Conservation (phyloP, 2,113 vertebrate genomes). For the Petaurus breviceps region DNA sequence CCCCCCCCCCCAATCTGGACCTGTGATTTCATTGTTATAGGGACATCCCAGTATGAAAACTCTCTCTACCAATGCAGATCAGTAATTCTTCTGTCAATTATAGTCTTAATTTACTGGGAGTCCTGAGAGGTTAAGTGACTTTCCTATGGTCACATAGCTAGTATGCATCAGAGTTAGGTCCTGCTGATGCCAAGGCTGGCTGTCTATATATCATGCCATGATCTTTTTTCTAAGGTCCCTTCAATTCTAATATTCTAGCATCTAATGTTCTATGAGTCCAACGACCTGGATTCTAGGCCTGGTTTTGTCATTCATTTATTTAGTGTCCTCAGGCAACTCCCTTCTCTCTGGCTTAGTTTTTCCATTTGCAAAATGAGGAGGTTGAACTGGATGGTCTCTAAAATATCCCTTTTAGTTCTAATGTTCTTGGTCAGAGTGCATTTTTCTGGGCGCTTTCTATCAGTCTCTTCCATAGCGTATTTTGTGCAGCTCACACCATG, state of each 20-base stretch:
- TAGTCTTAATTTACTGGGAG: neutral
- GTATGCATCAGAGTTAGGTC: neutral
- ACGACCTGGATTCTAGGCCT: neutral
- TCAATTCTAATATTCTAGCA: neutral
- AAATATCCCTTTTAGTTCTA: too few species aligned
- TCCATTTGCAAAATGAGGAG: neutral
- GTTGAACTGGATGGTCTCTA: neutral
- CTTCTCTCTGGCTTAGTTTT: neutral
- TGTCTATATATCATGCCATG: neutral
- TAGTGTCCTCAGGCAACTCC: neutral
- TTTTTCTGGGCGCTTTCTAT: slow-evolving; percentile 66
- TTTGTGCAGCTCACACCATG: slow-evolving; percentile 57
- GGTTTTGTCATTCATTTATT: neutral
- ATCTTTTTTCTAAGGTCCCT: neutral
- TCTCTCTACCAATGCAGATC: neutral
- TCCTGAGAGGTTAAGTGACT: neutral
- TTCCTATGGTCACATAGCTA: neutral
- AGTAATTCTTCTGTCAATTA: neutral
- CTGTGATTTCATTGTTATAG: neutral
- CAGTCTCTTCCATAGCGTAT: slow-evolving; percentile 62
- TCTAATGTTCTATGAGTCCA: neutral
- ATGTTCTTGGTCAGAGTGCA: neutral
- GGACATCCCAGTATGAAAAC: neutral
- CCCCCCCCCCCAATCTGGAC: rapidly evolving
- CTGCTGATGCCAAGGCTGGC: neutral